Evolutionary conservation across 2,113 vertebrate genomes (phyloP).

Genomic region (Nipponia nippon): DNA sequence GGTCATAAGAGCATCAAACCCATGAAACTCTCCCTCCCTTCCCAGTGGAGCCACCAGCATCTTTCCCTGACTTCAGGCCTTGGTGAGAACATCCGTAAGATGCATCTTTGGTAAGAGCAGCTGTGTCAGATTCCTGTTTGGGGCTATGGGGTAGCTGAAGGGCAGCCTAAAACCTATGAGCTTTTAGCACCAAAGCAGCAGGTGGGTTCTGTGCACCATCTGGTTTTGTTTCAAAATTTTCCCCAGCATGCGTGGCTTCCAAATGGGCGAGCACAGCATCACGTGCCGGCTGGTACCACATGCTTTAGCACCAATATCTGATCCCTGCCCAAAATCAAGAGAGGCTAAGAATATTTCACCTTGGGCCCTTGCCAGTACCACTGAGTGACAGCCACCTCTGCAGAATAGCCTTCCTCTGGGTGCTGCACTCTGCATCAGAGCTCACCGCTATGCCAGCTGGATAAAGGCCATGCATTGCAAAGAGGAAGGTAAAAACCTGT

Average conservation of each 20-base stretch:
- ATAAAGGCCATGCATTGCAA: not conserved
- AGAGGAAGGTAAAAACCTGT: not conserved
- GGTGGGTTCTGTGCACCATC: not conserved
- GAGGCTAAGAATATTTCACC: not conserved
- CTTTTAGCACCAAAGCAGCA: not conserved
- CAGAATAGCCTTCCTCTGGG: not conserved
- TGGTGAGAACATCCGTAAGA: not conserved
- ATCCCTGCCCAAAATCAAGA: not conserved
- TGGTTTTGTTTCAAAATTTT: not conserved
- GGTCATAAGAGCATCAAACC: not conserved
- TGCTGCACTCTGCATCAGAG: rapidly evolving
- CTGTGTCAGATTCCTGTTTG: not conserved
- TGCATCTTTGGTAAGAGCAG: not conserved
- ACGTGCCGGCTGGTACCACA: rapidly evolving
- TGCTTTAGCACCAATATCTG: not conserved
- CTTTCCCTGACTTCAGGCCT: not conserved
- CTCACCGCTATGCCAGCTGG: not conserved
- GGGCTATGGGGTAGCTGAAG: not conserved
- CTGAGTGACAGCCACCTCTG: not conserved
- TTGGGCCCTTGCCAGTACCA: not conserved
- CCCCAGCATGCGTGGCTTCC: not conserved
- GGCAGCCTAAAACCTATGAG: not conserved
- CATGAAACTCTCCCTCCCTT: not conserved
- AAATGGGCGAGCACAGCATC: not conserved
- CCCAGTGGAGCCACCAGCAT: not conserved